These are phyloP conservation scores for Hypanus sabinus DNA, from an alignment of 2,113 vertebrate genomes.

Conservation along the genomic window DNA sequence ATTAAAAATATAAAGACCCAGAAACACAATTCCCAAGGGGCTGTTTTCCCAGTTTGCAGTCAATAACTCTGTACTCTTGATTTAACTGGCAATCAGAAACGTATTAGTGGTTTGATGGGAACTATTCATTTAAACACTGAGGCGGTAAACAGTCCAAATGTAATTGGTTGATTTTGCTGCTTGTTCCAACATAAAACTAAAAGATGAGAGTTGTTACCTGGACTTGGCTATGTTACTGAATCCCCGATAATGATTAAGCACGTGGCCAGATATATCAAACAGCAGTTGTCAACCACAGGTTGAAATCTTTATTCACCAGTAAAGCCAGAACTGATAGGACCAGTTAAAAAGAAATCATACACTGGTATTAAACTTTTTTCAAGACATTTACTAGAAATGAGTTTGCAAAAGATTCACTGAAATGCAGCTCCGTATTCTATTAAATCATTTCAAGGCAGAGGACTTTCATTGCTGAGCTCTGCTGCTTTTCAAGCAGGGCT, in stretches of 20 bases:
- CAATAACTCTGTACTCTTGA: constrained; percentile 2
- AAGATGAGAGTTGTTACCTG: not conserved
- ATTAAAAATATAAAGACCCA: not conserved
- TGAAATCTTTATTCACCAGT: constrained; percentile 1
- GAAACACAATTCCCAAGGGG: not conserved
- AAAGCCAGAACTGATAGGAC: not conserved
- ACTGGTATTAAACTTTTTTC: constrained; percentile 7
- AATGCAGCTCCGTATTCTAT: not conserved
- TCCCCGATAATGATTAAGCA: not conserved
- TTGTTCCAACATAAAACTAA: not conserved
- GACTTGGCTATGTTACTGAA: not conserved
- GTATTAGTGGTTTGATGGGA: constrained; percentile 19
- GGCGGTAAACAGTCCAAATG: not conserved
- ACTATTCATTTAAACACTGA: constrained; percentile 17
- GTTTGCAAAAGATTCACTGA: not conserved
- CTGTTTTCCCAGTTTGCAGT: not conserved
- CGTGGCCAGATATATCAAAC: constrained; percentile 23
- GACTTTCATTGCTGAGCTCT: not conserved
- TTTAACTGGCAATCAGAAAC: not conserved
- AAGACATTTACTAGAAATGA: not conserved
- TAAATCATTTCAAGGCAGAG: not conserved
- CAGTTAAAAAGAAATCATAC: not conserved
- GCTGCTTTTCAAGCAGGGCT: not conserved
- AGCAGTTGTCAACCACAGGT: not conserved
- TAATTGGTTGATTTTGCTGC: constrained; percentile 20